Evolutionary conservation across 2,113 vertebrate species (phyloP), one percentile per base, ranked within the genome.

Genomic region (Chrysemys picta): DNA sequence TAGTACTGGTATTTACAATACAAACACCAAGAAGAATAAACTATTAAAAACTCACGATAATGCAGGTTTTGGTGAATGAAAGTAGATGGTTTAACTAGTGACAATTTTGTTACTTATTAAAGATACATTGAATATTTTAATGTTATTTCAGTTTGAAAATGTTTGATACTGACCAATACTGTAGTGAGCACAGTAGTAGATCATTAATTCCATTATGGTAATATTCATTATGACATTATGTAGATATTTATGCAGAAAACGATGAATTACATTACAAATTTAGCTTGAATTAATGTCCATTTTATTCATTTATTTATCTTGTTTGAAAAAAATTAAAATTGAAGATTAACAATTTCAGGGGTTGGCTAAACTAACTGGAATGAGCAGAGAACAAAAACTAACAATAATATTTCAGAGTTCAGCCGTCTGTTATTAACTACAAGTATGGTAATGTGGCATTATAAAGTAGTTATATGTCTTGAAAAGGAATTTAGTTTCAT

Each of bases 401-500:
- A 89, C 42, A 47, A 45, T 80, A 87, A 27, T 4, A 0, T 92
- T 91, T 87, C 57, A 3, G 91, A 76, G 87, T 92, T 95, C 94
- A 96, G 96, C 91, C 3, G 11, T 92, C 95, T 94, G 80, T 92
- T 92, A 13, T 93, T 95, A 84, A 96, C 95, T 94, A 52, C 12
- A 1, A 14, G 29, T 93, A 92, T 91, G 97, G 93, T 91, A 93
- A 94, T 95, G 94, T 92, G 96, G 84, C 91, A 87, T 96, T 96
- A 91, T 52, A 90, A 96, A 90, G 89, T 50, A 81, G 82, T 80
- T 50, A 19, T 52, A 80, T 85, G 42, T 88, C 92, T 88, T 92
- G 83, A 88, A 93, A 65, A 95, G 89, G 89, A 97, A 95, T 86
- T 88, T 12, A 31, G 87, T 93, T 97, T 97, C 94, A 96, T 92